Base-by-base conservation (phyloP, 2,113 vertebrate species). In the Lathamus discolor region DNA sequence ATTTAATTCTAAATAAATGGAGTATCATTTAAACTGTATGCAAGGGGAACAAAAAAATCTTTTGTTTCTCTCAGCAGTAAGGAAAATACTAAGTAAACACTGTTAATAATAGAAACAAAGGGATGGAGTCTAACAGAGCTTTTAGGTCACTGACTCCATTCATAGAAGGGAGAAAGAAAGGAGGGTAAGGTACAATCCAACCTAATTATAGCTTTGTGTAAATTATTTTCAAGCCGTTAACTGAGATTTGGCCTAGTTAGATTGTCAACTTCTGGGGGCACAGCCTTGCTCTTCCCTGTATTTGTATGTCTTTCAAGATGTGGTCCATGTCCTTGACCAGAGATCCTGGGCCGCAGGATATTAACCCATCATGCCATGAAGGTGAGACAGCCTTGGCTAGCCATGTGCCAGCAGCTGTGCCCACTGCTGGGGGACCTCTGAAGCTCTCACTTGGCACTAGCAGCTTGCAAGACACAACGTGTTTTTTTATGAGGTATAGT, bases 171-270 rank as follows among this genome's bases (percentile, higher is more conserved):
- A 64, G 43, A 59, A 94, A 88, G 72, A 70, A 92, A 88, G 55
- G 23, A 95, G 51, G 35, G 63, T 74, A 90, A 90, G 72, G 92
- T 93, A 92, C 88, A 94, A 94, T 88, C 88, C 83, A 96, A 96
- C 75, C 90, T 94, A 95, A 97, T 95, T 91, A 95, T 39, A 70
- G 84, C 62, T 87, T 85, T 23, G 16, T 52, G 86, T 81, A 95
- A 93, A 95, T 83, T 90, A 93, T 93, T 94, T 95, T 93, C 44
- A 49, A 95, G 85, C 49, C 75, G 84, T 91, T 96, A 90, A 88
- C 87, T 93, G 91, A 85, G 82, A 94, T 95, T 70, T 93, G 95
- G 67, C 94, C 93, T 93, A 96, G 67, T 96, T 94, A 92, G 41
- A 59, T 7, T 24, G 37, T 15, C 31, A 88, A 86, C 63, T 96